phyloP scores from a whole-genome alignment of 2,797 vertebrate species.

The Liasis olivaceus region DNA sequence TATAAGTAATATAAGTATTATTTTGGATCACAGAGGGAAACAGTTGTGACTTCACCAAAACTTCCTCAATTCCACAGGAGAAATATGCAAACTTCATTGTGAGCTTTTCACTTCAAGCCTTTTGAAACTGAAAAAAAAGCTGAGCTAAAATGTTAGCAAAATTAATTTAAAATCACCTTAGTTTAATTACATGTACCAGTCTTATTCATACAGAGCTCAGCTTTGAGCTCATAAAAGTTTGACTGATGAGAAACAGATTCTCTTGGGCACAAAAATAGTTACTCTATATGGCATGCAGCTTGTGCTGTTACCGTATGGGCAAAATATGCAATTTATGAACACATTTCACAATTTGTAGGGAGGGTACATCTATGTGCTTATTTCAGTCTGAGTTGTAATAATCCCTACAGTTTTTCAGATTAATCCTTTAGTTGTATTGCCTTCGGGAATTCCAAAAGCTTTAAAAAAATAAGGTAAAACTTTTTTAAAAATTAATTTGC shows the following conservation, averaged over 20 bases:
- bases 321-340: neutral
- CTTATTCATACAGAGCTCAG: neutral
- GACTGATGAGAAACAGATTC: neutral
- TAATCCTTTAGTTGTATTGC: neutral
- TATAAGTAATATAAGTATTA: neutral
- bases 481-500: neutral
- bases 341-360: neutral
- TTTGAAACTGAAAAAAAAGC: neutral
- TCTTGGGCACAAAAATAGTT: constrained; percentile 6
- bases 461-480: neutral
- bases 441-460: neutral
- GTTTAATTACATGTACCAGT: neutral
- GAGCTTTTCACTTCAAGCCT: rapidly evolving
- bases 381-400: neutral
- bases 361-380: neutral
- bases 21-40: neutral
- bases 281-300: neutral
- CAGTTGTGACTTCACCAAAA: neutral
- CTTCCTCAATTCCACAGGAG: neutral
- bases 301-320: neutral
- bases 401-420: neutral
- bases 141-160: neutral
- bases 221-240: neutral
- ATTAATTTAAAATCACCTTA: neutral
- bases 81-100: neutral